These are phyloP conservation scores for Lasioglossum baleicum DNA, from an alignment of 1,140 invertebrate genomes.

Conservation along the genomic window DNA sequence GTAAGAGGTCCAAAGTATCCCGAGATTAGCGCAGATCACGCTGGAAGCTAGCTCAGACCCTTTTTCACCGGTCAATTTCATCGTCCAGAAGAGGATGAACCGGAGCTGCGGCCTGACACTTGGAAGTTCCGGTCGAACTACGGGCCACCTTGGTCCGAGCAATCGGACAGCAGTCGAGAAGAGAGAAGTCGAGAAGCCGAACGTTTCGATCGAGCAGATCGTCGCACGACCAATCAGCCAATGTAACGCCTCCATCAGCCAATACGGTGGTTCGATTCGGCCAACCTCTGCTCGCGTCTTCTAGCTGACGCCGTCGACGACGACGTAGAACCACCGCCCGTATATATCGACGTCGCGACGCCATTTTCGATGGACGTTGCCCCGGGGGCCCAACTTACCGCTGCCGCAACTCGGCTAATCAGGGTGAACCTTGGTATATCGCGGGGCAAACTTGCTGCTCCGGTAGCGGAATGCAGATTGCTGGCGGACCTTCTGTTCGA, in stretches of 20 bases:
- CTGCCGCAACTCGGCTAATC: constrained; percentile 5
- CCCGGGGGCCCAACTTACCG: neutral
- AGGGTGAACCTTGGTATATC: neutral
- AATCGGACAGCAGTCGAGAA: neutral
- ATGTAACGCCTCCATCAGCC: constrained; percentile 43
- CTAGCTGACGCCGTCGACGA: neutral
- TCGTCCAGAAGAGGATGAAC: neutral
- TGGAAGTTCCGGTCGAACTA: constrained; percentile 6
- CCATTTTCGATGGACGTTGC: neutral
- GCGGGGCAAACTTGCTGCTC: neutral
- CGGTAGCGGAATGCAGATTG: neutral
- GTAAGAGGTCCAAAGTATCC: neutral
- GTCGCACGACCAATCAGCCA: constrained; percentile 23
- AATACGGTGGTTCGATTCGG: constrained; percentile 28
- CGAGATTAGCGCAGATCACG: neutral
- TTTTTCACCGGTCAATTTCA: constrained; percentile 2
- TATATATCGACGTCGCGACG: neutral
- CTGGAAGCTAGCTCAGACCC: neutral
- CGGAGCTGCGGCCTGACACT: neutral
- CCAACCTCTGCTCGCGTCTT: constrained; percentile 27
- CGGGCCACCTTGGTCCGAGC: neutral
- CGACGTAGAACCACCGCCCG: neutral
- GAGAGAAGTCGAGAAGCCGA: constrained; percentile 13
- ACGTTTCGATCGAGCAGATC: neutral
- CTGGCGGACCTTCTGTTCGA: neutral